Evolutionary conservation across 2,797 vertebrate species (phyloP).

Genomic region (Lerista edwardsae): DNA sequence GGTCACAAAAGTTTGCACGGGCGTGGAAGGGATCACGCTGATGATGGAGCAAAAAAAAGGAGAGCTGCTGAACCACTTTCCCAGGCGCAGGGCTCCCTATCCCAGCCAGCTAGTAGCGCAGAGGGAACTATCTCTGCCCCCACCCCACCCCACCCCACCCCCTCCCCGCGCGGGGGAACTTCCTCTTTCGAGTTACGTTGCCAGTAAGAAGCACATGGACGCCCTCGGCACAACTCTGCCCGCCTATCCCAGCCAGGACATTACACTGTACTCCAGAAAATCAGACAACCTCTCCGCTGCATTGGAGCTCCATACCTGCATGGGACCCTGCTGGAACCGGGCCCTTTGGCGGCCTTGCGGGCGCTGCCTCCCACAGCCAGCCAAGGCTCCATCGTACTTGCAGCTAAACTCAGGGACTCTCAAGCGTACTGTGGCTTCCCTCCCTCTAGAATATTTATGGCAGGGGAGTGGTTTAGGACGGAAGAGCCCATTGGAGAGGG

Average conservation of each 20-base stretch:
- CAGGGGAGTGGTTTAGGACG: constrained; percentile 1
- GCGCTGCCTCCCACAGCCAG: background rate
- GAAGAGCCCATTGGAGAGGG: background rate
- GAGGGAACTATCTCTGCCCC: too few species aligned
- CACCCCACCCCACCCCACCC: too few species aligned
- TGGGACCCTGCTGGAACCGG: constrained; percentile 36
- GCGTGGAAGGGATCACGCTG: background rate
- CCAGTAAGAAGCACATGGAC: background rate
- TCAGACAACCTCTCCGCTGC: too few species aligned
- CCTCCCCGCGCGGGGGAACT: too few species aligned
- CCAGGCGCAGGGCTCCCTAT: too few species aligned
- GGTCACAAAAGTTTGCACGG: background rate
- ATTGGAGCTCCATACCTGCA: constrained; percentile 74
- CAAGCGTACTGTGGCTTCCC: fast-evolving
- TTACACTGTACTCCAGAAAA: too few species aligned
- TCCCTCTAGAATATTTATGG: constrained; percentile 32
- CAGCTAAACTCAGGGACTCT: fast-evolving
- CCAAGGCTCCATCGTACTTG: constrained; percentile 50
- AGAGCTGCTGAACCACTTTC: background rate
- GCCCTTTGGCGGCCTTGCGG: background rate
- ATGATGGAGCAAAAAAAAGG: background rate
- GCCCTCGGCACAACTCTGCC: background rate
- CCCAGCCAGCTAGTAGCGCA: background rate
- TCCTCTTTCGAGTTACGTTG: background rate
- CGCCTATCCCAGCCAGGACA: fast-evolving